Base-by-base conservation (phyloP, 2,797 vertebrate species). In the Darevskia mixta region DNA sequence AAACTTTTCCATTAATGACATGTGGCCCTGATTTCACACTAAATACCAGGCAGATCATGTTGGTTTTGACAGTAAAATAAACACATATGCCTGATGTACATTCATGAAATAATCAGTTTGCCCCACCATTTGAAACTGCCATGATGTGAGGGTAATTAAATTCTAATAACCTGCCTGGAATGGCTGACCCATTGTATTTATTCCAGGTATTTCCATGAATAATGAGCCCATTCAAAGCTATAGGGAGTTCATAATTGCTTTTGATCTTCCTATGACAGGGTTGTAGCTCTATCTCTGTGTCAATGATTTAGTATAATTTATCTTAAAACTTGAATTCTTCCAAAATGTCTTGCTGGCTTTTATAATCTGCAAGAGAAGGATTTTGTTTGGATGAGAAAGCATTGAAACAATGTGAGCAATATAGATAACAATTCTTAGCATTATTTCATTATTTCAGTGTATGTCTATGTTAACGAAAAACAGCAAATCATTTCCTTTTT, bases 231-330 rank as follows among this genome's bases (percentile, higher is more conserved):
- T 83, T 90, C 91, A 85, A 80, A 91, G 88, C 87, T 88, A 86
- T 35, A 89, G 84, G 76, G 87, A 94, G 55, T 61, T 85, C 87
- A 76, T 86, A 95, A 91, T 91, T 92, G 77, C 79, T 95, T 95
- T 94, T 91, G 87, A 85, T 93, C 79, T 93, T 93, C 32, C 27
- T 89, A 1, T 75, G 87, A 77, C 77, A 91, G 15, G 23, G 64
- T 92, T 82, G 90, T 89, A 92, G 73, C 75, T 94, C 1, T 91
- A 91, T 90, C 89, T 91, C 84, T 85, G 25, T 90, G 41, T 20
- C 88, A 89, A 8, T 35, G 81, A 89, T 91, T 93, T 86, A 90
- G 41, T 91, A 76, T n/a, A 79, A 91, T 92, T 94, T 92, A 61
- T 87, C 77, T 92, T 89, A 80, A 92, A 91, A 61, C 72, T 25